phyloP scores from a whole-genome alignment of 2,797 vertebrate genomes.

The Falco peregrinus region DNA sequence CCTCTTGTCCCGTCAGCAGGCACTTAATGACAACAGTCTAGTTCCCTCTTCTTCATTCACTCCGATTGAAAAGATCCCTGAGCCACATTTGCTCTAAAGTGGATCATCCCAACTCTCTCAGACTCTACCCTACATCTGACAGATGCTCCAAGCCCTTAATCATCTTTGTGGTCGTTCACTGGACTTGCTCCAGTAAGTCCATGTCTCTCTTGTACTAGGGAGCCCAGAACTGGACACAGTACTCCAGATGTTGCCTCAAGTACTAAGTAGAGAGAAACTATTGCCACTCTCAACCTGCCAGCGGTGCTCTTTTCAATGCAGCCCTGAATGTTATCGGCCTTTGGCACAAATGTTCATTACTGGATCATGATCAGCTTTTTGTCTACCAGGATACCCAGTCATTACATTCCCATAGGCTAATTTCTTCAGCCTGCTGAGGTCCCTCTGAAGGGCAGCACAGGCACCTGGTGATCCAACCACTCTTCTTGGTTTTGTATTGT shows the following conservation, averaged over 20 bases:
- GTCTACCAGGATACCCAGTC: not conserved
- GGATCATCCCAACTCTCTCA: not conserved
- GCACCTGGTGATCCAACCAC: no score
- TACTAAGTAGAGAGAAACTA: not conserved
- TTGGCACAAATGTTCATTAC: not conserved
- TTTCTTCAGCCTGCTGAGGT: no score
- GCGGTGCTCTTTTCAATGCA: not conserved
- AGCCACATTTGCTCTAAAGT: not conserved
- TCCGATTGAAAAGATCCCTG: not conserved
- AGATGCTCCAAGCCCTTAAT: not conserved
- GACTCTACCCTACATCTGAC: not conserved
- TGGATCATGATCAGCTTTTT: not conserved
- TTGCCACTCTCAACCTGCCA: not conserved
- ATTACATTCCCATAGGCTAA: no score
- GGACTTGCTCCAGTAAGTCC: no score
- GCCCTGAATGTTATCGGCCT: not conserved
- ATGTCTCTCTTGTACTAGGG: no score
- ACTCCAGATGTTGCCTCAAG: not conserved
- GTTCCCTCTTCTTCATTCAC: not conserved
- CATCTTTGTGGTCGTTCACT: not conserved
- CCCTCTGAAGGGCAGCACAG: no score
- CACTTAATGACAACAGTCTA: not conserved
- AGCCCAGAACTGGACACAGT: no score
- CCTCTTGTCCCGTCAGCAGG: not conserved
- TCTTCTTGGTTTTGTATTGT: not conserved